Percentiles rank a stretch among this genome's conserved stretches.
Conservation (phyloP, 2,888 invertebrate species). For the Coecobrya sp. region DNA sequence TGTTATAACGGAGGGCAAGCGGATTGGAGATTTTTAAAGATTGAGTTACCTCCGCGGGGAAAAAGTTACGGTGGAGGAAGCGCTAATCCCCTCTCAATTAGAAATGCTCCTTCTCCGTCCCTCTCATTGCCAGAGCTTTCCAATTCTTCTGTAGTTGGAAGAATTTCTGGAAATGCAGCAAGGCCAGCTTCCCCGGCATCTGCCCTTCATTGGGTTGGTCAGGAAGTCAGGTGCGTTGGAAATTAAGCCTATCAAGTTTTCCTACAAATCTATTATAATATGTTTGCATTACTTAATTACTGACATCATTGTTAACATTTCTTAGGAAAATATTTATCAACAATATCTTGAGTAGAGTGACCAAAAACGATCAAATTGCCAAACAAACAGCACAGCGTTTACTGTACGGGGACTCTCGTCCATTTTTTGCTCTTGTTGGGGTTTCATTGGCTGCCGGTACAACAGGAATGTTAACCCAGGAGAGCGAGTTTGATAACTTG, state of each 20-base stretch:
- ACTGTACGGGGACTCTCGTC: constrained; percentile 91
- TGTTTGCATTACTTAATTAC: not conserved
- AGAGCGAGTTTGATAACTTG: constrained; percentile 93
- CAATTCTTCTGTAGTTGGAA: constrained; percentile 50
- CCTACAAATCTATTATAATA: not conserved
- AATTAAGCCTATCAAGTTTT: not conserved
- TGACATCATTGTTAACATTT: constrained; percentile 5
- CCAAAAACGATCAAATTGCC: constrained; percentile 90
- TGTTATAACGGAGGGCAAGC: constrained; percentile 65
- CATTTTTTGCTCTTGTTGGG: constrained; percentile 92
- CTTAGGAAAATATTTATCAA: constrained; percentile 90
- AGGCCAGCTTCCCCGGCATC: constrained; percentile 64
- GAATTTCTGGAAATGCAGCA: constrained; percentile 53
- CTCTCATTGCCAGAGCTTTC: constrained; percentile 74
- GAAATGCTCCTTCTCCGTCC: constrained; percentile 75
- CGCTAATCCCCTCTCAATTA: constrained; percentile 4
- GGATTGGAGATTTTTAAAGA: constrained; percentile 81
- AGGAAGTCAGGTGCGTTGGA: constrained; percentile 79
- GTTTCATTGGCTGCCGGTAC: constrained; percentile 91
- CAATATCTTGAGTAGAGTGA: constrained; percentile 91
- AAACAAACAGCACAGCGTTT: constrained; percentile 90
- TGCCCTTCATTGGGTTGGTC: constrained; percentile 83
- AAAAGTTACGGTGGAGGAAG: constrained; percentile 70
- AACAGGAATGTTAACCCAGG: constrained; percentile 91
- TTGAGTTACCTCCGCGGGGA: constrained; percentile 80